These are phyloP conservation scores for Drosophila truncata DNA, from an alignment of 1,140 invertebrate genomes.

Conservation along the genomic window DNA sequence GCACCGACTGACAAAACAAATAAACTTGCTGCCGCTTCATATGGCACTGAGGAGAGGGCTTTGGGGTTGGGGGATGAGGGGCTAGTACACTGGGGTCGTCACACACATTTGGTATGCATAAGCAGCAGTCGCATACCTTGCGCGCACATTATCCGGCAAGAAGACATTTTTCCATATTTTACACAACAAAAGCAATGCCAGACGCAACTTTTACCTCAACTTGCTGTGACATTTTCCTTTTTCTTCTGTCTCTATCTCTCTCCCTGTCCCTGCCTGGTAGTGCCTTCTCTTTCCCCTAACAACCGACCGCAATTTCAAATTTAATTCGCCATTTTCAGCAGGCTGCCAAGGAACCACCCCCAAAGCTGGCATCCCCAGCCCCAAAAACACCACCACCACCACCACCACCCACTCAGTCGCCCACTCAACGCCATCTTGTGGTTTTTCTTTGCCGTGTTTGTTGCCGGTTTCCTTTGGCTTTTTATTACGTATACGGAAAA, in stretches of 20 bases:
- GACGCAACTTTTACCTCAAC: conserved; percentile 77
- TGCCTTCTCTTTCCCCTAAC: conserved; percentile 20
- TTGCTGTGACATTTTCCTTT: conserved; percentile 68
- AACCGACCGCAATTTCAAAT: conserved; percentile 76
- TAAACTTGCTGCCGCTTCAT: conserved; percentile 57
- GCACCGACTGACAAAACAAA: conserved; percentile 69
- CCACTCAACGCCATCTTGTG: conserved; percentile 70
- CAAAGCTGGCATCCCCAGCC: conserved; percentile 2
- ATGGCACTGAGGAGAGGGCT: conserved; percentile 5
- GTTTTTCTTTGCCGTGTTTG: conserved; percentile 62
- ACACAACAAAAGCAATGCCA: conserved; percentile 62
- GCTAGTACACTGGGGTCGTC: conserved; percentile 4
- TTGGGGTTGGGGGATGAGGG: background rate
- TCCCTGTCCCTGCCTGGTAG: background rate
- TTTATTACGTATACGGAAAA: conserved; percentile 82
- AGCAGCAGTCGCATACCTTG: conserved; percentile 68
- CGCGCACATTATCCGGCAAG: conserved; percentile 54
- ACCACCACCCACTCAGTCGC: conserved; percentile 1
- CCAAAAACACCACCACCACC: conserved; percentile 2
- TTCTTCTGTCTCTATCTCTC: conserved; percentile 1
- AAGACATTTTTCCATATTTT: conserved; percentile 81
- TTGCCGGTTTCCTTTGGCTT: conserved; percentile 61
- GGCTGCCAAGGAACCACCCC: conserved; percentile 43
- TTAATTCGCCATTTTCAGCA: conserved; percentile 80
- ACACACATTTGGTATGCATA: conserved; percentile 80